Percentiles rank a stretch among this genome's conserved stretches.
Evolutionary conservation across 2,888 invertebrate species (phyloP).

Genomic region (Tachina lurida): DNA sequence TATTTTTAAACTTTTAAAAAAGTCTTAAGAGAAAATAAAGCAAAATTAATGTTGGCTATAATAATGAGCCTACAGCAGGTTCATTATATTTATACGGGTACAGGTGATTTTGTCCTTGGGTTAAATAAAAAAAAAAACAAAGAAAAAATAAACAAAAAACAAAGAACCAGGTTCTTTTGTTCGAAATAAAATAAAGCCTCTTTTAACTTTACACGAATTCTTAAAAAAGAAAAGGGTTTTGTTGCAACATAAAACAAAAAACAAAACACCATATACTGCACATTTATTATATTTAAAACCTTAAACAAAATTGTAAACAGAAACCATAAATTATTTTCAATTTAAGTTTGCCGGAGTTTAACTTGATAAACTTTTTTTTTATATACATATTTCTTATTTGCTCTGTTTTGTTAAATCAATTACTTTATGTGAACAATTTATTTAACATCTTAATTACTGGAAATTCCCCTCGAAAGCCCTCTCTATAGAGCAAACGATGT

Average conservation of each 20-base stretch:
- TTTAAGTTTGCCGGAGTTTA: constrained; percentile 16
- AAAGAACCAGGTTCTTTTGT: constrained; percentile 12
- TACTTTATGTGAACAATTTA: constrained; percentile 68
- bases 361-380: neutral
- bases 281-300: constrained; percentile 25
- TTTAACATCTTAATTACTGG: constrained; percentile 71
- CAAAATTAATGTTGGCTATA: constrained; percentile 78
- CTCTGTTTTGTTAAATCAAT: constrained; percentile 59
- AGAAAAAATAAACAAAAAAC: neutral
- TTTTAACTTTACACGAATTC: constrained; percentile 30
- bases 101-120: constrained; percentile 81
- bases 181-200: constrained; percentile 11
- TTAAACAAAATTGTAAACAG: constrained; percentile 52
- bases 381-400: neutral
- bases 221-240: constrained; percentile 47
- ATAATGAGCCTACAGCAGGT: constrained; percentile 79
- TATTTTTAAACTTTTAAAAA: constrained; percentile 70
- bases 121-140: constrained; percentile 27
- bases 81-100: constrained; percentile 82
- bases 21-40: constrained; percentile 61
- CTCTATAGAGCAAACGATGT: neutral
- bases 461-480: constrained; percentile 9
- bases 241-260: constrained; percentile 11
- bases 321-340: constrained; percentile 67
- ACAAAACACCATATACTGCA: neutral